A percentile compares a stretch with the other conserved stretches of the same genome.
These are phyloP conservation scores for Trachymyrmex septentrionalis DNA, from an alignment of 1,140 invertebrate genomes.

Conservation along the genomic window DNA sequence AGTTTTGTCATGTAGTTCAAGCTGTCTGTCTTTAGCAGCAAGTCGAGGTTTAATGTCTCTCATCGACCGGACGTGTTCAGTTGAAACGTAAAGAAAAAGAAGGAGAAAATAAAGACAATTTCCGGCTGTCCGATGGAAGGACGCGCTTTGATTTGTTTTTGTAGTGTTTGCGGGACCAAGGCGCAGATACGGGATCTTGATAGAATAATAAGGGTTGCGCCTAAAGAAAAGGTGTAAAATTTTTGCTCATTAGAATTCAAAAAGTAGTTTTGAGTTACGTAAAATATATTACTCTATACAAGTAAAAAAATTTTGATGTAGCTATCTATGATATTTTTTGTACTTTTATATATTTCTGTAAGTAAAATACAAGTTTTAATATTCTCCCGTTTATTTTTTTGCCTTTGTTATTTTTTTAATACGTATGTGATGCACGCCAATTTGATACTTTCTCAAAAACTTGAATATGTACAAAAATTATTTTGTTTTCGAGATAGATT, in stretches of 20 bases:
- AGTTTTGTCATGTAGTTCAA: slow-evolving; percentile 17
- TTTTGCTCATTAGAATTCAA: slow-evolving; percentile 6
- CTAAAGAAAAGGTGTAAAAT: neutral
- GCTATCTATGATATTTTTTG: neutral
- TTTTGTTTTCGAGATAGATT: neutral
- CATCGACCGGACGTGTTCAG: slow-evolving; percentile 48
- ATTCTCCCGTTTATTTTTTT: neutral
- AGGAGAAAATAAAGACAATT: slow-evolving; percentile 53
- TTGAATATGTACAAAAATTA: neutral
- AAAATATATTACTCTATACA: neutral
- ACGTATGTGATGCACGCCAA: neutral
- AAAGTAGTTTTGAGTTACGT: neutral
- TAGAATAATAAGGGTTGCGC: slow-evolving; percentile 24
- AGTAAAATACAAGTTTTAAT: neutral
- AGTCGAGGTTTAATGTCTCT: slow-evolving; percentile 25
- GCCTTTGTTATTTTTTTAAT: neutral
- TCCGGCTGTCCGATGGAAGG: slow-evolving; percentile 37
- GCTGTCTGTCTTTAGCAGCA: neutral
- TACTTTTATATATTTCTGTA: neutral
- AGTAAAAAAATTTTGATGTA: neutral
- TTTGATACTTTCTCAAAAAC: neutral
- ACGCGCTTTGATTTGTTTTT: slow-evolving; percentile 51
- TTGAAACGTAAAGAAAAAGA: slow-evolving; percentile 20
- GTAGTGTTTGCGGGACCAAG: slow-evolving; percentile 35
- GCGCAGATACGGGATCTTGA: neutral